Percentiles rank a stretch among this genome's conserved stretches.
Evolutionary conservation across 2,888 invertebrate species (phyloP).

Genomic region (Synanthedon vespiformis): DNA sequence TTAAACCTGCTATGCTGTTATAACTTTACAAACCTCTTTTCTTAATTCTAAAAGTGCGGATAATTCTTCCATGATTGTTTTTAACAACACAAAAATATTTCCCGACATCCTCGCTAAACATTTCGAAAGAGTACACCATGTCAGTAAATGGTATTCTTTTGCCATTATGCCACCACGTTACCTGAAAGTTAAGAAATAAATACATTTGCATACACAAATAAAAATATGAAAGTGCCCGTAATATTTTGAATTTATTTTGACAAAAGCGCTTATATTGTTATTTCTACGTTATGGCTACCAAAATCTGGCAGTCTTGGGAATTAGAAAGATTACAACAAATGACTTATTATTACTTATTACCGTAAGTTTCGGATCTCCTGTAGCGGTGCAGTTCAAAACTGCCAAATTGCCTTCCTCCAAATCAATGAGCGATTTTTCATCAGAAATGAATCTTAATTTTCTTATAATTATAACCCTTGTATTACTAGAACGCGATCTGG

Average conservation of each 20-base stretch:
- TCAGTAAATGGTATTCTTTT: slow-evolving; percentile 12
- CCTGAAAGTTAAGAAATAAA: slow-evolving; percentile 13
- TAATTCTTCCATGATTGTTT: slow-evolving; percentile 27
- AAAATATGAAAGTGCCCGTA: not conserved
- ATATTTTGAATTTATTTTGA: too few species aligned
- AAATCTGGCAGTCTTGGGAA: too few species aligned
- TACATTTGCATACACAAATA: not conserved
- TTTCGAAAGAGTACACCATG: slow-evolving; percentile 13
- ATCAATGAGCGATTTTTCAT: slow-evolving; percentile 15
- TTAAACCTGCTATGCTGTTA: too few species aligned
- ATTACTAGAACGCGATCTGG: slow-evolving; percentile 13
- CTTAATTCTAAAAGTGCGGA: slow-evolving; percentile 21
- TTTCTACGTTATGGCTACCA: too few species aligned
- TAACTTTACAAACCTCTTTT: not conserved
- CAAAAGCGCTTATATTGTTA: too few species aligned
- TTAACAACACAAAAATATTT: slow-evolving; percentile 28
- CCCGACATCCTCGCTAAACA: slow-evolving; percentile 21
- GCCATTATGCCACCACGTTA: slow-evolving; percentile 26
- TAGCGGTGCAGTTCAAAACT: slow-evolving; percentile 22
- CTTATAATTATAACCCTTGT: slow-evolving; percentile 22
- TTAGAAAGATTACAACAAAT: too few species aligned
- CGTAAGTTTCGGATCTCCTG: slow-evolving; percentile 22
- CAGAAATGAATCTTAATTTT: slow-evolving; percentile 22
- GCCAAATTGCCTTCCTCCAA: slow-evolving; percentile 11
- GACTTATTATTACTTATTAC: slow-evolving; percentile 12